Base-by-base conservation (phyloP, 2,113 vertebrate genomes). In the Raphicerus campestris region DNA sequence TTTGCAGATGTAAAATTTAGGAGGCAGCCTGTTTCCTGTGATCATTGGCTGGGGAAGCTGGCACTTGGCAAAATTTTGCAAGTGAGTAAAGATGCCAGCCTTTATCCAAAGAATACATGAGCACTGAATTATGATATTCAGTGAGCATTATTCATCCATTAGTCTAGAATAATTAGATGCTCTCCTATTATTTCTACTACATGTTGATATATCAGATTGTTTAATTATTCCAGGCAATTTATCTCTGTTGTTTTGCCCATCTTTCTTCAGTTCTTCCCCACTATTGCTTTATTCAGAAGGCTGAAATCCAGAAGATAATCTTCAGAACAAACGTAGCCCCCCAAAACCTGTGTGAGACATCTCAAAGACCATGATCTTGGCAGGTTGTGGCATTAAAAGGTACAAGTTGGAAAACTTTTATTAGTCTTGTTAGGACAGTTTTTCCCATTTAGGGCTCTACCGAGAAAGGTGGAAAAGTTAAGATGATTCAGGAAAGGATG, bases 1-100 rank as follows among this genome's bases (percentile, higher is more conserved):
- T 93, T 98, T 97, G 95, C 95, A 97, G 93, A 97, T 97, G 96
- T 7, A 70, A 97, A 63, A 73, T 97, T 98, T 97, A 98, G 47
- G 77, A 95, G 97, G 81, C 94, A 97, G 96, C 89, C 95, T 96
- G 73, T 94, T 91, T 93, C 92, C 60, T 75, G 7, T 94, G 89
- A 98, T 97, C 96, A 95, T 97, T 95, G 96, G 91, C 92, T 96
- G 89, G 35, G 87, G 94, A 97, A 97, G 94, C 95, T 96, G 96
- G 91, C 83, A 63, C 70, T 96, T 90, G 95, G 96, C 85, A 95
- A 98, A 91, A 60, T 95, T 97, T 82, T 96, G 91, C 94, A 94
- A 97, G 96, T 97, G 47, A 96, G 86, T 95, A 94, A 98, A 95
- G 78, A 94, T 97, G 96, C 70, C 87, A 97, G 95, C 89, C 87